These are phyloP conservation scores for Microdon myrmicae DNA, from an alignment of 2,888 invertebrate genomes.

Conservation along the genomic window DNA sequence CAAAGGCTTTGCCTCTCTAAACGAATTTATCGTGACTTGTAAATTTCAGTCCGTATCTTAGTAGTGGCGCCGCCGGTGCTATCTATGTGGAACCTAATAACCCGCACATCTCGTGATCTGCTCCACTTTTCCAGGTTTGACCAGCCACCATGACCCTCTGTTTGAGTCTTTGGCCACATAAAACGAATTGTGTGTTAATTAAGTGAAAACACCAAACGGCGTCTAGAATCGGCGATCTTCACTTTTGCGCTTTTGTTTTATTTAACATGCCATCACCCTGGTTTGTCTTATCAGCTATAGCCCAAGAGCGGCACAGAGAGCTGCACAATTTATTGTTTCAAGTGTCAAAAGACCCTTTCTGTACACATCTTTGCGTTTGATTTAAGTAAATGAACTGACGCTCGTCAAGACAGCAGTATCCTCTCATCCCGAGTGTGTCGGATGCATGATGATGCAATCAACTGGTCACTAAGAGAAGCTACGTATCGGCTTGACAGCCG, in stretches of 20 bases:
- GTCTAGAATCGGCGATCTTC: background rate
- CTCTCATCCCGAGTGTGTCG: background rate
- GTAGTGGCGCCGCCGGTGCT: conserved; percentile 1
- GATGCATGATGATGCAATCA: conserved; percentile 23
- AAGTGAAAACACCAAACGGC: conserved; percentile 7
- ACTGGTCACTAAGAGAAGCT: conserved; percentile 13
- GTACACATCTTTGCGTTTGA: conserved; percentile 34
- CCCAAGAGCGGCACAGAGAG: conserved; percentile 17
- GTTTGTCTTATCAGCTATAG: conserved; percentile 39
- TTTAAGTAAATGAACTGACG: conserved; percentile 47
- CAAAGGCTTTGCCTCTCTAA: conserved; percentile 26
- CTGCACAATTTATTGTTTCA: conserved; percentile 50
- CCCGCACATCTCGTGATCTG: conserved; percentile 35
- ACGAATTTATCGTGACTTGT: conserved; percentile 42
- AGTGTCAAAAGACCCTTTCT: conserved; percentile 37
- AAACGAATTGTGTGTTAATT: conserved; percentile 49
- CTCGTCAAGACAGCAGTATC: conserved; percentile 9
- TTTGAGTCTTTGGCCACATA: conserved; percentile 17
- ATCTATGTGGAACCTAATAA: conserved; percentile 8
- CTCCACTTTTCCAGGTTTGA: conserved; percentile 27
- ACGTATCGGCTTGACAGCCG: conserved; percentile 25
- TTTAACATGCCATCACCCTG: conserved; percentile 44
- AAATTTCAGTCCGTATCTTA: conserved; percentile 4
- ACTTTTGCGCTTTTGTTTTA: conserved; percentile 17
- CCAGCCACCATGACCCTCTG: conserved; percentile 16